A percentile compares a stretch with the other conserved stretches of the same genome.
These are phyloP conservation scores for Andrena marginata DNA, from an alignment of 2,888 invertebrate species.

Conservation along the genomic window DNA sequence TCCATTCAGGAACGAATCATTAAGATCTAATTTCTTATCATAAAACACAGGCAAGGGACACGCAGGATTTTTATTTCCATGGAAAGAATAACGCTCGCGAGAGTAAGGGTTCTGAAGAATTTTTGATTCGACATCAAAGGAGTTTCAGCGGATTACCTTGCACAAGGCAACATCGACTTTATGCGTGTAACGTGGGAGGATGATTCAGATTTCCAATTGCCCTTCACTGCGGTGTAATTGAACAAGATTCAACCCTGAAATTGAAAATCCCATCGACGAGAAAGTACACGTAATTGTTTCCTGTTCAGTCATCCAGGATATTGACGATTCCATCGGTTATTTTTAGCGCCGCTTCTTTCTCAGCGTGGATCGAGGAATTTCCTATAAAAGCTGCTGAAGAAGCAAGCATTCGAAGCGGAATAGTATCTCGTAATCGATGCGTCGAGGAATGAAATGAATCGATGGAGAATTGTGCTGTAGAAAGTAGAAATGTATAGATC, in stretches of 20 bases:
- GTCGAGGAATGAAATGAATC: not conserved
- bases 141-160: not conserved
- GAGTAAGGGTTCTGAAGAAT: no score
- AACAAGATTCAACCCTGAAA: slow-evolving; percentile 7
- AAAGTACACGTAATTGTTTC: not conserved
- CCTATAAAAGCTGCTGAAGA: not conserved
- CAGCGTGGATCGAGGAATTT: no score
- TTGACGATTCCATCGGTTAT: no score
- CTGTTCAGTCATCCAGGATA: not conserved
- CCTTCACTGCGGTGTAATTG: not conserved
- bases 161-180: no score
- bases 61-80: no score
- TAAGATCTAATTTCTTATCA: not conserved
- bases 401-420: not conserved
- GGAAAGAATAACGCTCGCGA: no score
- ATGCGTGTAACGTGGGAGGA: no score
- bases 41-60: no score
- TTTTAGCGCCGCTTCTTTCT: no score
- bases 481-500: slow-evolving; percentile 9
- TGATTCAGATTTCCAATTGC: not conserved
- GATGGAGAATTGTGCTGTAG: not conserved
- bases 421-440: not conserved
- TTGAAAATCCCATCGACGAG: slow-evolving; percentile 14
- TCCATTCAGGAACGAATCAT: slow-evolving; percentile 33
- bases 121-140: no score